phyloP scores from a whole-genome alignment of 2,888 invertebrate genomes.

The Adelphocoris suturalis region DNA sequence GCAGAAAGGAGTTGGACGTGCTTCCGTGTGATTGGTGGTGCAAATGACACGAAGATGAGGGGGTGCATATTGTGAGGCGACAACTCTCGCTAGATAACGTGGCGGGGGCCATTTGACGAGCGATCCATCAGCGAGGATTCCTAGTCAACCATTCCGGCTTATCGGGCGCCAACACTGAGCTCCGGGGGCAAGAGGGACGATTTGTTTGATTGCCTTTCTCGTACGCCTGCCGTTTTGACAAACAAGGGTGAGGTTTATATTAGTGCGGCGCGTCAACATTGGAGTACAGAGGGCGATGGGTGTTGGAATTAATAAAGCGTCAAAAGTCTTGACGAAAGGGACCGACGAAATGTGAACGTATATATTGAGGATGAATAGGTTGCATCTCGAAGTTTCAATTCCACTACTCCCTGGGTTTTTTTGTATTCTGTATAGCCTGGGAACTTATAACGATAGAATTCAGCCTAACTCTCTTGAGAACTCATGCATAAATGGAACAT shows the following conservation, averaged over 20 bases:
- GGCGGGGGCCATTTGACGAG: slow-evolving; percentile 38
- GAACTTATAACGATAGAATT: not conserved
- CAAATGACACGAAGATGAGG: slow-evolving; percentile 20
- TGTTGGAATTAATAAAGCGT: slow-evolving; percentile 37
- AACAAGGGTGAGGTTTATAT: slow-evolving; percentile 60
- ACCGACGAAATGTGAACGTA: not conserved
- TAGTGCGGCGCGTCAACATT: slow-evolving; percentile 19
- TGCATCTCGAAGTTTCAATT: not conserved
- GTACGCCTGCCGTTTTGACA: slow-evolving; percentile 33
- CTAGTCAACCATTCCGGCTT: slow-evolving; percentile 45
- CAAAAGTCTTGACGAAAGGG: not conserved
- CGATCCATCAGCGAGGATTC: slow-evolving; percentile 62
- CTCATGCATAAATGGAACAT: too few relatives aligned
- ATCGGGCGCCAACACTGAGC: slow-evolving; percentile 51
- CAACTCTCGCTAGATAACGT: slow-evolving; percentile 28
- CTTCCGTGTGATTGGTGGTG: not conserved
- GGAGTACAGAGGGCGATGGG: not conserved
- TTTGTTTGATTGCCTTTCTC: slow-evolving; percentile 57
- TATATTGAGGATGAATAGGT: slow-evolving; percentile 47
- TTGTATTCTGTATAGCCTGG: not conserved
- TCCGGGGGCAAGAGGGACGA: slow-evolving; percentile 43
- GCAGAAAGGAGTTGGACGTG: not conserved
- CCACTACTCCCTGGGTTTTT: not conserved
- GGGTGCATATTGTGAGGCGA: slow-evolving; percentile 45
- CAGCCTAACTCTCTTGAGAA: too few relatives aligned